phyloP scores from a whole-genome alignment of 2,797 vertebrate species.

The Acomys russatus region DNA sequence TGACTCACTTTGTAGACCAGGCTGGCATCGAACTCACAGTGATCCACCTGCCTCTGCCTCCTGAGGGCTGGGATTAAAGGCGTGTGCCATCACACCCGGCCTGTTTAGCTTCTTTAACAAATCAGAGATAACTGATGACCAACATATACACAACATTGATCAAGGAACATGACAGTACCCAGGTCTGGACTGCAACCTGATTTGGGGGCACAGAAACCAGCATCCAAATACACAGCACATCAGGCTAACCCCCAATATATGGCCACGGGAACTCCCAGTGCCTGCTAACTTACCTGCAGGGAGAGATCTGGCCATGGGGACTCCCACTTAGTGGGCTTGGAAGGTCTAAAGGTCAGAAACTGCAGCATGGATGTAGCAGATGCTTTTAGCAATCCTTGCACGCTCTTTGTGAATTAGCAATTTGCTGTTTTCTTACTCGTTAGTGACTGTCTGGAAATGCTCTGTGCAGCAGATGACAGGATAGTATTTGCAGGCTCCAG shows the following conservation, averaged over 20 bases:
- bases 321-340: neutral
- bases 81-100: too few relatives aligned
- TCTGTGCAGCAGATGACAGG: neutral
- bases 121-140: too few relatives aligned
- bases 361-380: neutral
- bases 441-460: neutral
- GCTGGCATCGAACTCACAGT: too few relatives aligned
- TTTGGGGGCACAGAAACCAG: too few relatives aligned
- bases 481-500: neutral
- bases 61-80: too few relatives aligned
- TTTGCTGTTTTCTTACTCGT: neutral
- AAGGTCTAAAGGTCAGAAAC: constrained; percentile 8
- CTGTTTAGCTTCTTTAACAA: too few relatives aligned
- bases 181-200: too few relatives aligned
- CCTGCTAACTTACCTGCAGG: neutral
- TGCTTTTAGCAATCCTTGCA: neutral
- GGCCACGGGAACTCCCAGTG: neutral
- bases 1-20: too few relatives aligned
- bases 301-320: neutral
- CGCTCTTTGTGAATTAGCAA: neutral
- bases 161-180: too few relatives aligned
- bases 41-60: too few relatives aligned
- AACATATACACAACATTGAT: too few relatives aligned
- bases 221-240: too few relatives aligned
- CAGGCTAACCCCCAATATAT: neutral